Percentiles rank a stretch among this genome's conserved stretches.
These are phyloP conservation scores for Anorthoa munda DNA, from an alignment of 2,888 invertebrate genomes.

Conservation along the genomic window DNA sequence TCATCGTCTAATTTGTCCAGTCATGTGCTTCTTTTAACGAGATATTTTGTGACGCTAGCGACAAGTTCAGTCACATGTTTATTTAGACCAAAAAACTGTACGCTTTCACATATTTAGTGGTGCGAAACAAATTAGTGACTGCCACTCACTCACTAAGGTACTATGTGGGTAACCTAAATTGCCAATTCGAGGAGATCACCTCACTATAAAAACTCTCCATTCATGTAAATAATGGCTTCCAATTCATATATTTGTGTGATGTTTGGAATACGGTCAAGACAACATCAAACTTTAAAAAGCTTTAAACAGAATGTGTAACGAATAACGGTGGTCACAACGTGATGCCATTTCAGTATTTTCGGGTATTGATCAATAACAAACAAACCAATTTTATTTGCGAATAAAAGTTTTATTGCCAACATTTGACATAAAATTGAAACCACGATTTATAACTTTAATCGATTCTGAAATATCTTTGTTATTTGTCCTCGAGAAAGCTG, in stretches of 20 bases:
- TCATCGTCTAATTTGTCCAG: constrained; percentile 53
- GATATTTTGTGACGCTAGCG: constrained; percentile 48
- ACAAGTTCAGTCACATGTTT: constrained; percentile 57
- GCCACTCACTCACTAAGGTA: constrained; percentile 30
- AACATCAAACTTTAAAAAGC: constrained; percentile 28
- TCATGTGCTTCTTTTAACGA: constrained; percentile 61
- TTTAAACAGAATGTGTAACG: constrained; percentile 50
- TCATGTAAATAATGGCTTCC: constrained; percentile 35
- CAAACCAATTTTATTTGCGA: constrained; percentile 18
- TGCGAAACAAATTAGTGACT: constrained; percentile 50
- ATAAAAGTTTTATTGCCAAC: constrained; percentile 30
- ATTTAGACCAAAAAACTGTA: constrained; percentile 63
- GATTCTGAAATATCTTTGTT: constrained; percentile 11
- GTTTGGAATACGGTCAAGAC: constrained; percentile 38
- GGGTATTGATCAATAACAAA: constrained; percentile 33
- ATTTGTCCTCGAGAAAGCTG: background rate
- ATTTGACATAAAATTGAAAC: constrained; percentile 32
- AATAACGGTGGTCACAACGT: constrained; percentile 67
- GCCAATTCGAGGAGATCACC: constrained; percentile 32
- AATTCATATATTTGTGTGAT: constrained; percentile 32
- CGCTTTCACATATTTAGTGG: constrained; percentile 57
- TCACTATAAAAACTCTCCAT: constrained; percentile 31
- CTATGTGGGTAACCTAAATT: constrained; percentile 44
- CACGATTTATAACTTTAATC: constrained; percentile 12
- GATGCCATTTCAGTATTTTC: constrained; percentile 66